These are phyloP conservation scores for Aleiodes sp. DNA, from an alignment of 1,140 invertebrate species.

Conservation along the genomic window DNA sequence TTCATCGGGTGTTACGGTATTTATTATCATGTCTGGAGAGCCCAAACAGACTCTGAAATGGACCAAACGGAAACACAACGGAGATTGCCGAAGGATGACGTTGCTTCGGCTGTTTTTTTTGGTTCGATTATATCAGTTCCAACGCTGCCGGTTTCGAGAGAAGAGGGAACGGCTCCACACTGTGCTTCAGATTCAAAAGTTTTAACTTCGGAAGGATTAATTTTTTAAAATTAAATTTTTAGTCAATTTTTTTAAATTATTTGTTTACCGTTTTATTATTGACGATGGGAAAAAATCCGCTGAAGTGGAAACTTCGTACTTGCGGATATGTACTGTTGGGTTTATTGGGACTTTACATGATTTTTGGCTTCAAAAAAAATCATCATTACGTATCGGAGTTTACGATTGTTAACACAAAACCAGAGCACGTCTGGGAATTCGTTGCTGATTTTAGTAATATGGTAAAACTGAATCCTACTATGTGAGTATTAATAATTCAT, in stretches of 20 bases:
- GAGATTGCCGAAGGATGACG: not conserved
- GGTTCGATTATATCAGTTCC: constrained; percentile 5
- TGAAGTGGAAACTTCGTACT: constrained; percentile 59
- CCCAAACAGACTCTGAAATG: not conserved
- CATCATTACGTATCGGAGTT: constrained; percentile 54
- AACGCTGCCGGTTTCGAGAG: not conserved
- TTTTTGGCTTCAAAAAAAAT: constrained; percentile 56
- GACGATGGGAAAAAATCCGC: constrained; percentile 56
- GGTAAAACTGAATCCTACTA: constrained; percentile 75
- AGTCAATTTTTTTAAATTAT: not conserved
- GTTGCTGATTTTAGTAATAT: constrained; percentile 79
- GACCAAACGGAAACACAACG: not conserved
- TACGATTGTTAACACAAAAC: constrained; percentile 65
- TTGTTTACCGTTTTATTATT: not conserved
- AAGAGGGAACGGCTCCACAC: not conserved
- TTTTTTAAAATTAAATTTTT: not conserved
- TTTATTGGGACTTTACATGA: constrained; percentile 40
- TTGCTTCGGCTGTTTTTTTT: not conserved
- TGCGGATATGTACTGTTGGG: constrained; percentile 36
- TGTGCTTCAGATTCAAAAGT: not conserved
- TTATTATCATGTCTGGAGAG: not conserved
- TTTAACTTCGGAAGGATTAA: not conserved
- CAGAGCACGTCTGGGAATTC: constrained; percentile 76
- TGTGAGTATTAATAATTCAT: constrained; percentile 67
- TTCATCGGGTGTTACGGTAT: not conserved